Base-by-base conservation (phyloP, 2,888 invertebrate genomes). In the Rugalucina vietnamica region DNA sequence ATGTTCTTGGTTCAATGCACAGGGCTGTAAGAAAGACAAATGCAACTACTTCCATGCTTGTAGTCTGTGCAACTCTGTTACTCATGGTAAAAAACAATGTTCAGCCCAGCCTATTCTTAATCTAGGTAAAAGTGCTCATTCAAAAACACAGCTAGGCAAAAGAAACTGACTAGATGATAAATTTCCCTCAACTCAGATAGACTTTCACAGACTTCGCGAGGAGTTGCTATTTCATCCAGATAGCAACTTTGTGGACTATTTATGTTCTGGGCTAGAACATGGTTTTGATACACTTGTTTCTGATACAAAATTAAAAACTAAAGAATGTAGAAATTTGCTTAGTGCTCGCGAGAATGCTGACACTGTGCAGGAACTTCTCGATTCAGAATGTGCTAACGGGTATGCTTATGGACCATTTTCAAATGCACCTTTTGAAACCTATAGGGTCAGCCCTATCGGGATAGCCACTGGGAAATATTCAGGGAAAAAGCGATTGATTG, bases 381-480 rank as follows among this genome's bases (percentile, higher is more conserved):
- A 75, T 32, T 37, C 36, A 29, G 89, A 87, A 39, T 54, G 54
- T 54, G 43, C 82, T 2, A 86, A 87, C 54, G 78, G 81, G 24
- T 87, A 81, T 75, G 21, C 87, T 4, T 34, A 32, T 18, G 87
- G 86, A 10, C 89, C 84, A 29, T 87, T 79, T 37, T 8, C 50
- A 3, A 12, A 14, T 2, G 37, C 49, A 18, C 86, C 89, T 21
- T 83, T 86, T 76, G 8, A 70, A 2, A 12, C 29, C 5, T 83
- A 81, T 50, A 49, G 89, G n/a, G 81, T 88, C n/a, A 81, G 65
- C 24, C 82, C 87, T 2, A 69, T 86, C 0, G 89, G 84, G 12
- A 70, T 88, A 37, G 86, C 85, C 0, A 71, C 39, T 43, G 76
- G 80, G 1, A 89, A 88, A 75, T 86, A 88, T 57, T 84, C 82